Evolutionary conservation across 2,888 invertebrate genomes (phyloP).

Genomic region (Melanophora roralis): DNA sequence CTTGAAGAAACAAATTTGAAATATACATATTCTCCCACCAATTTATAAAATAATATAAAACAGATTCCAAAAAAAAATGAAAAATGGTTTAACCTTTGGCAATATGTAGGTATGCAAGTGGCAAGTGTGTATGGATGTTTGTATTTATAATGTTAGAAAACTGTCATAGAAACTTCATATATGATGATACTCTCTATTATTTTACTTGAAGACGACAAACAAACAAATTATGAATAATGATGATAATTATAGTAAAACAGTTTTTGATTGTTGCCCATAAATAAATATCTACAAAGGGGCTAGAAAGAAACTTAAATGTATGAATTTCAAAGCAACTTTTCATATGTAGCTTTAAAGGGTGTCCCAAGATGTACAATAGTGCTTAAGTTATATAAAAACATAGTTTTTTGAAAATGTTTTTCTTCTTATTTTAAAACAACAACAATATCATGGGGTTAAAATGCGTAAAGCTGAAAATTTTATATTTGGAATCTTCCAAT

Average conservation of each 20-base stretch:
- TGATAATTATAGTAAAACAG: slow-evolving; percentile 52
- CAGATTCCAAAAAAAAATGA: neutral
- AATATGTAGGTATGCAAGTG: neutral
- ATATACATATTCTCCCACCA: slow-evolving; percentile 47
- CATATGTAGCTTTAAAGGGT: neutral
- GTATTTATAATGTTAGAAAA: slow-evolving; percentile 1
- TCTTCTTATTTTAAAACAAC: too few species aligned
- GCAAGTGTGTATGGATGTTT: too few species aligned
- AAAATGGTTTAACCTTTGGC: neutral
- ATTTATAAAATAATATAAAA: neutral
- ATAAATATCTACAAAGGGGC: slow-evolving; percentile 38
- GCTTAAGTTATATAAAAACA: too few species aligned
- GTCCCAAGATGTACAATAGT: too few species aligned
- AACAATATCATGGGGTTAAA: too few species aligned
- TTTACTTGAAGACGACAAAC: slow-evolving; percentile 49
- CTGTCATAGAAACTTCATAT: slow-evolving; percentile 42
- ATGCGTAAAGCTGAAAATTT: too few species aligned
- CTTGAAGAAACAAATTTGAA: neutral
- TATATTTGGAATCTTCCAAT: too few species aligned
- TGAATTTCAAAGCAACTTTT: slow-evolving; percentile 22
- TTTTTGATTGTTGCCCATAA: neutral
- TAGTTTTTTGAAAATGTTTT: too few species aligned
- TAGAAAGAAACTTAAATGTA: neutral
- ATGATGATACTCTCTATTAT: slow-evolving; percentile 30
- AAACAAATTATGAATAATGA: slow-evolving; percentile 61